Base-by-base conservation (phyloP, 2,797 vertebrate genomes). In the Sebastes aleutianus region DNA sequence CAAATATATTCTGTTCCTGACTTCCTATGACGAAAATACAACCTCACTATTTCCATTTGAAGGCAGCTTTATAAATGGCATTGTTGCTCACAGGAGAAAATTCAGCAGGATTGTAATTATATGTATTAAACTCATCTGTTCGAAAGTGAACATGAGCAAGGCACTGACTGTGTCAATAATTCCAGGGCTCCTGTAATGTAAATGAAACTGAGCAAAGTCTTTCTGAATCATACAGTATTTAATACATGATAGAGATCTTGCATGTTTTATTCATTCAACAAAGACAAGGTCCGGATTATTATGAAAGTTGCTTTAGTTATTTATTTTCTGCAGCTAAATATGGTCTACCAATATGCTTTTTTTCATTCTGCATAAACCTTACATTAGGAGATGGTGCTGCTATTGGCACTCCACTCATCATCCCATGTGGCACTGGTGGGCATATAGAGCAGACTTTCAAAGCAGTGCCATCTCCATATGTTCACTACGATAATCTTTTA, bases 391-490 rank as follows among this genome's bases (percentile, higher is more conserved):
- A 85, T 13, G 53, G 27, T 58, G 66, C 47, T 59, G 50, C 74
- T 77, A 34, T 78, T 82, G 79, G 85, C 86, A 83, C 90, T 78
- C 81, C 82, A 84, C 89, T 95, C 93, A 76, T 88, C 90, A 84
- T 91, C 62, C 84, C 94, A 83, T 91, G 91, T 83, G 62, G 84
- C 39, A 89, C 95, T 96, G 81, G 81, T 95, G 95, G 96, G 92
- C 94, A 95, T 90, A 92, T 93, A 92, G 87, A 90, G 87, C 83
- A 93, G 92, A 78, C 89, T 96, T 97, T 97, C 96, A 98, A 97
- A 98, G 96, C 93, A 82, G 79, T 94, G 94, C 95, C 95, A 94
- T 97, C 96, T 96, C 97, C 97, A 97, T 98, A 96, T 97, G 97
- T 96, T 96, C 95, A 89, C 84, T 87, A 92, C 81, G 96, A 97